Evolutionary conservation across 2,888 invertebrate genomes (phyloP), one percentile per base, ranked within the genome.

Genomic region (Andrena flavipes): DNA sequence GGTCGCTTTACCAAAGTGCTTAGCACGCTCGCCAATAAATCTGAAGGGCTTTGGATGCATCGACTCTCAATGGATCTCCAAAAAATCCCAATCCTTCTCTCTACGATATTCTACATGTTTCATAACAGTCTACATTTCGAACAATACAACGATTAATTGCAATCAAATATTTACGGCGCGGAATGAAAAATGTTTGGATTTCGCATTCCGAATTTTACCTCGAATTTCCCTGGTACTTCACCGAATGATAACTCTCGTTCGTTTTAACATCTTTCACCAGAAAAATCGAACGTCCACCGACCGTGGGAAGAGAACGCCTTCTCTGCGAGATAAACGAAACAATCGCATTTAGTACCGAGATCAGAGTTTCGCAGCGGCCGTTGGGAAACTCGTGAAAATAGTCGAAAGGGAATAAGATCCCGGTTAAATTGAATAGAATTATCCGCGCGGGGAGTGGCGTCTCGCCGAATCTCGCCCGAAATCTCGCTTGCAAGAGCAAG

Each of bases 341-440:
- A 42, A 42, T 42, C 42, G 42, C 42, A 42, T 42, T 42, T 42
- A 42, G 42, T 42, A 1, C 13, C 13, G 42, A 42, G 42, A 42
- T 42, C 42, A 42, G 13, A 42, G 42, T 42, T 42, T 16, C 42
- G 16, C 42, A 42, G 42, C 42, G 42, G 0, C 42, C 42, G 42
- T 42, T 42, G 16, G 42, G 42, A 42, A 42, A 42, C 42, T 42
- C 42, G 42, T 42, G 42, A 42, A 16, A 42, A 42, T 42, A 42
- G 16, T 23, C 56, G 56, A 0, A 23, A 26, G 10, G 10, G 3
- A 26, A 56, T 56, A 56, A 56, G 23, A 56, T 26, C 23, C 56
- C 26, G 56, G 23, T 56, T 23, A 26, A 56, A 56, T 56, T 56
- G 56, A 56, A 56, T 56, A 56, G 56, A 56, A 56, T 56, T 56